These are phyloP conservation scores for Montifringilla adamsi DNA, from an alignment of 2,113 vertebrate genomes.

Conservation along the genomic window DNA sequence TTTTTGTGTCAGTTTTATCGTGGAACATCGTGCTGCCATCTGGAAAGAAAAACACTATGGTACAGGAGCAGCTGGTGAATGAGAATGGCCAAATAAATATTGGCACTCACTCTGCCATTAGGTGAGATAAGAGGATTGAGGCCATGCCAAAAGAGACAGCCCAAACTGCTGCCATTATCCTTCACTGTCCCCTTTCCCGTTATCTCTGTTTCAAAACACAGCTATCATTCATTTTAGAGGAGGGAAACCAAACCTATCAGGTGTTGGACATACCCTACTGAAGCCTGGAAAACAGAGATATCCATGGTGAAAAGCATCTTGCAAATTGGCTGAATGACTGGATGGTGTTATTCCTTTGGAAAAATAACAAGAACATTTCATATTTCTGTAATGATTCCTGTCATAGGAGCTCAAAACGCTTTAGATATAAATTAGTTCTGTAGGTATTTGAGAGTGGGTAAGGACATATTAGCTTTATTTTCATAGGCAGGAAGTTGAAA, in stretches of 20 bases:
- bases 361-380: constrained; percentile 35
- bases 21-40: constrained; percentile 80
- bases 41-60: constrained; percentile 78
- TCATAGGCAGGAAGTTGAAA: background rate
- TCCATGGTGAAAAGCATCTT: background rate
- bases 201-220: constrained; percentile 67
- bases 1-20: constrained; percentile 79
- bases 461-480: background rate
- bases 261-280: background rate
- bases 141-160: constrained; percentile 57
- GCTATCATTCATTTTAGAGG: constrained; percentile 56
- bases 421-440: background rate
- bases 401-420: background rate
- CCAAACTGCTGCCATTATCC: constrained; percentile 52
- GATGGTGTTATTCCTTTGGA: background rate
- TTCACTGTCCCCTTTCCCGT: constrained; percentile 50
- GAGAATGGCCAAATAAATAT: constrained; percentile 80
- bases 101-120: constrained; percentile 75
- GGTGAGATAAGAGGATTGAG: constrained; percentile 77
- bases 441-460: background rate
- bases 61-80: constrained; percentile 78
- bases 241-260: constrained; percentile 55
- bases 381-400: constrained; percentile 4
- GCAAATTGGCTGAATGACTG: background rate
- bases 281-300: constrained; percentile 51